phyloP scores from a whole-genome alignment of 2,888 invertebrate species.

The Melieria crassipennis region DNA sequence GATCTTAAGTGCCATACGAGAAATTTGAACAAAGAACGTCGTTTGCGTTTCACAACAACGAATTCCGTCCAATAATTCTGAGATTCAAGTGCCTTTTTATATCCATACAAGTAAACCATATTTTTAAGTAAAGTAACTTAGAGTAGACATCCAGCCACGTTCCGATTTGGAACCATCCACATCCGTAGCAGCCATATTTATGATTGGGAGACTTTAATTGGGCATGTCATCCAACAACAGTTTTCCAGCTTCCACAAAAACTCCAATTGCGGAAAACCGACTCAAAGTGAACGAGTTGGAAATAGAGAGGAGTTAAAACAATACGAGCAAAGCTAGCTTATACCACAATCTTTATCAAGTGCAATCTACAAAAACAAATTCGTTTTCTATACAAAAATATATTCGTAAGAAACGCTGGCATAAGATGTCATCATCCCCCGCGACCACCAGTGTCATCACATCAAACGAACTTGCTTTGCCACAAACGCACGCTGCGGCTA shows the following conservation, averaged over 20 bases:
- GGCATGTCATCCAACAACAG: conserved; percentile 1
- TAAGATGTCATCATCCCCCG: conserved; percentile 59
- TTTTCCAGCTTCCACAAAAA: conserved; percentile 18
- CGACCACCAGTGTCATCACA: conserved; percentile 61
- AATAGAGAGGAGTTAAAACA: too few species aligned
- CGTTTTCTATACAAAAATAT: too few species aligned
- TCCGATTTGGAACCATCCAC: conserved; percentile 3
- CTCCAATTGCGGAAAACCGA: too few species aligned
- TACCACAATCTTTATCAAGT: too few species aligned
- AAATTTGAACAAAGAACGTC: too few species aligned
- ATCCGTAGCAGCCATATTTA: background rate
- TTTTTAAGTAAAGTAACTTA: conserved; percentile 40
- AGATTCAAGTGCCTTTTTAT: conserved; percentile 55
- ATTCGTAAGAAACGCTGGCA: conserved; percentile 29
- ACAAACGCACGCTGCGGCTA: conserved; percentile 44
- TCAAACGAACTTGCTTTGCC: conserved; percentile 60
- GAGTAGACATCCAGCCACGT: conserved; percentile 33
- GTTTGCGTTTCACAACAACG: conserved; percentile 30
- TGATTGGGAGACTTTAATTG: conserved; percentile 12
- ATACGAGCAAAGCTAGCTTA: too few species aligned
- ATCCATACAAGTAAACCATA: conserved; percentile 19
- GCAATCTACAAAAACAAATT: too few species aligned
- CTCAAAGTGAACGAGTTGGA: too few species aligned
- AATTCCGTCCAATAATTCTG: conserved; percentile 53
- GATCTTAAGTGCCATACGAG: too few species aligned